Base-by-base conservation (phyloP, 64 coral and sea anemone genomes). In the Stichodactyla mertensii region DNA sequence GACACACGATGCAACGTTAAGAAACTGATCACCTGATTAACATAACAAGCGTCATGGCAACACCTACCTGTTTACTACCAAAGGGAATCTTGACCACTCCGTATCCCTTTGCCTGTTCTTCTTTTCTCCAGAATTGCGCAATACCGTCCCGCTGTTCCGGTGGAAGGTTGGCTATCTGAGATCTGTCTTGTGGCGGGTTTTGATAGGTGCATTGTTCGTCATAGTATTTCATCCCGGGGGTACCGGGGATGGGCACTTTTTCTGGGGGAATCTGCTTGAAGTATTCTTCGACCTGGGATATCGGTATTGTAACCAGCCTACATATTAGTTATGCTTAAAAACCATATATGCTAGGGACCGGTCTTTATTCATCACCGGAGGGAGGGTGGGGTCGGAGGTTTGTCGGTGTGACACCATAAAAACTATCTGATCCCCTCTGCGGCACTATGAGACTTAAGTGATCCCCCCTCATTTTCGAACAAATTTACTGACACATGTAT, bases 141-240 rank as follows among this genome's bases (percentile, higher is more conserved):
- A 81, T 81, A 22, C 51, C 51, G 15, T 81, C 78, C n/a, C 78
- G 36, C 16, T 81, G 51, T 54, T 81, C 78, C 16, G 51, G 78
- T 18, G 78, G 24, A 15, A 81, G 15, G 4, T 81, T 81, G 16
- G 78, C 78, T 6, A 81, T 52, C 51, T 81, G 51, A 19, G 78
- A 7, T 54, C 51, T 52, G 26, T 81, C 78, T 54, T 81, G 78
- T 1, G 78, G 78, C 19, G 78, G 78, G 16, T 81, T 81, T 28
- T 81, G 78, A 19, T 55, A 81, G 16, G 51, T 81, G 10, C 36
- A 10, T 53, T 81, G 78, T 15, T 81, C 78, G 12, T 81, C 78
- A 15, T 81, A 81, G 53, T 81, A 81, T 52, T 81, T 81, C 78
- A 81, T 81, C 54, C 78, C 78, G 8, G 78, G 78, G 19, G 51